phyloP scores from a whole-genome alignment of 2,888 invertebrate species.

The Andrena hattorfiana region DNA sequence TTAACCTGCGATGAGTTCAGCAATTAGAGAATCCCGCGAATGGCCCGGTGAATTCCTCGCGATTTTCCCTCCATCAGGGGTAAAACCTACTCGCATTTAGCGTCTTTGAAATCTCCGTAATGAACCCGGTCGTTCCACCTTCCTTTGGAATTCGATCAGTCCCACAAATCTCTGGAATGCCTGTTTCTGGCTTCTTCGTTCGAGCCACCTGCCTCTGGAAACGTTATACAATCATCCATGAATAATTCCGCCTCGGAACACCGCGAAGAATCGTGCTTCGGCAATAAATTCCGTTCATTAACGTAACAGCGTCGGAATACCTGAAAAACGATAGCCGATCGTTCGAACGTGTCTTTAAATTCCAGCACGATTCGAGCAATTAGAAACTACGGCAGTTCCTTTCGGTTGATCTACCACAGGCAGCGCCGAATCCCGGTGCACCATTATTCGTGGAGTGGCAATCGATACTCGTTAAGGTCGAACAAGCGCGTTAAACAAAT shows the following conservation, averaged over 20 bases:
- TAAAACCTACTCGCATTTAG: slow-evolving; percentile 18
- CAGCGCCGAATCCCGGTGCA: slow-evolving; percentile 18
- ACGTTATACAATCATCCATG: slow-evolving; percentile 32
- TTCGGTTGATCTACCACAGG: slow-evolving; percentile 12
- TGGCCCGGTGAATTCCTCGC: slow-evolving; percentile 27
- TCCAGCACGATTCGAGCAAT: slow-evolving; percentile 20
- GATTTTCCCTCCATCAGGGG: slow-evolving; percentile 6
- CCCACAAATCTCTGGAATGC: slow-evolving; percentile 3
- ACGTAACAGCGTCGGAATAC: neutral
- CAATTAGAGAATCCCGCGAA: slow-evolving; percentile 30
- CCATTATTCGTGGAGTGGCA: slow-evolving; percentile 46
- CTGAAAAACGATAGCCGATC: slow-evolving; percentile 33
- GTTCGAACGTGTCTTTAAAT: slow-evolving; percentile 23
- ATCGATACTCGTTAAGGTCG: slow-evolving; percentile 57
- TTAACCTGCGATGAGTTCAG: slow-evolving; percentile 13
- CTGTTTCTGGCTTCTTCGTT: neutral
- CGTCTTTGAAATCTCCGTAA: slow-evolving; percentile 29
- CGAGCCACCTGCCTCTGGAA: slow-evolving; percentile 1
- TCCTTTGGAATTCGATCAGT: slow-evolving; percentile 19
- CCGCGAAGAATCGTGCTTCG: neutral
- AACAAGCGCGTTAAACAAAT: slow-evolving; percentile 50
- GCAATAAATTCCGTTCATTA: slow-evolving; percentile 36
- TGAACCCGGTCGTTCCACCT: slow-evolving; percentile 15
- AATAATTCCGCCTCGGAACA: slow-evolving; percentile 31
- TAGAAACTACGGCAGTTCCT: slow-evolving; percentile 36